A percentile compares a stretch with the other conserved stretches of the same genome.
Conservation (phyloP, 2,888 invertebrate species). For the Sphaerophoria taeniata region DNA sequence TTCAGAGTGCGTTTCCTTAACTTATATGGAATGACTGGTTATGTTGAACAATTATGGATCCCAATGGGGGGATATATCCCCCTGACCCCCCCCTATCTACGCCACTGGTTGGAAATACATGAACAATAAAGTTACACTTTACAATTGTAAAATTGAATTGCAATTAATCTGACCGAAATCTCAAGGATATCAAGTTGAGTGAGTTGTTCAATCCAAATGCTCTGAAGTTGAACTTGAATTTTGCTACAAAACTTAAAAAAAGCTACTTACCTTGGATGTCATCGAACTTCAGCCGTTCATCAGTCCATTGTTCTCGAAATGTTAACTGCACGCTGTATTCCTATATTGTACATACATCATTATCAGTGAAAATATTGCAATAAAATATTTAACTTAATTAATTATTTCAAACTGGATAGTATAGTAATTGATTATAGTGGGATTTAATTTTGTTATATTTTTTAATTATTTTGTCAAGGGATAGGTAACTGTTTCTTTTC, state of each 20-base stretch:
- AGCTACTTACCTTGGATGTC: constrained; percentile 89
- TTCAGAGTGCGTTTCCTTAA: too few species aligned
- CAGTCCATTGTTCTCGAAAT: constrained; percentile 98
- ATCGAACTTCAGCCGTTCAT: constrained; percentile 95
- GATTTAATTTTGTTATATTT: constrained; percentile 20
- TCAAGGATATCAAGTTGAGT: too few species aligned
- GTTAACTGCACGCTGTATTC: constrained; percentile 99
- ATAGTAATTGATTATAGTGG: constrained; percentile 14
- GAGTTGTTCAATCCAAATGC: too few species aligned
- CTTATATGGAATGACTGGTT: too few species aligned
- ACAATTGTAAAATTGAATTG: too few species aligned
- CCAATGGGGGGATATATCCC: too few species aligned
- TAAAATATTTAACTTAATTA: background rate
- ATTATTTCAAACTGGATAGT: background rate
- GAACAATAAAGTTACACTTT: too few species aligned
- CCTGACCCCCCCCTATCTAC: too few species aligned
- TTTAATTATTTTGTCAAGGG: constrained; percentile 36
- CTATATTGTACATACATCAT: constrained; percentile 82
- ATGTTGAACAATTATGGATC: too few species aligned
- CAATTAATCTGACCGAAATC: too few species aligned
- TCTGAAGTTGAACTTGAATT: too few species aligned
- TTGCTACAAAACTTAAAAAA: background rate
- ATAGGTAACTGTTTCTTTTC: constrained; percentile 56
- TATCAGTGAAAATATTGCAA: constrained; percentile 40
- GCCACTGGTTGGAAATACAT: too few species aligned